phyloP scores from a whole-genome alignment of 2,113 vertebrate genomes.

The Probosciger aterrimus region DNA sequence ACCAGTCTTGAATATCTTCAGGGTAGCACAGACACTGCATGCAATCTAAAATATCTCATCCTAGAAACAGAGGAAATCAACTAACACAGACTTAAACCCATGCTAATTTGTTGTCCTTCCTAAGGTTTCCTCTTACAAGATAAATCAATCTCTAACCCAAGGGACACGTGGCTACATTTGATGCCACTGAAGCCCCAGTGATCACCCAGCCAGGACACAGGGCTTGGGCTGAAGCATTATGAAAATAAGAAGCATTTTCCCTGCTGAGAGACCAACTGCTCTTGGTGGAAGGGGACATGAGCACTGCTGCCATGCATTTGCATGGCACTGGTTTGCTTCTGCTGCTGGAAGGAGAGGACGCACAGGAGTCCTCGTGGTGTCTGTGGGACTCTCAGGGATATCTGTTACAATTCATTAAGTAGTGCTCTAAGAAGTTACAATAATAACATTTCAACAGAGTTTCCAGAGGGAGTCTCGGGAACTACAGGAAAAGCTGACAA shows the following conservation, averaged over 20 bases:
- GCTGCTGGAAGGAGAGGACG: background rate
- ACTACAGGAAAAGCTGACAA: slow-evolving; percentile 62
- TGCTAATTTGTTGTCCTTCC: background rate
- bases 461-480: slow-evolving; percentile 64
- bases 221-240: background rate
- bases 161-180: rapidly evolving
- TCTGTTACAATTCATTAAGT: slow-evolving; percentile 55
- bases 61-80: background rate
- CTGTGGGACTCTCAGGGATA: background rate
- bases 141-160: background rate
- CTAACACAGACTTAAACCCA: background rate
- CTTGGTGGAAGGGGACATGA: rapidly evolving
- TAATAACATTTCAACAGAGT: slow-evolving; percentile 59
- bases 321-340: background rate
- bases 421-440: slow-evolving; percentile 46
- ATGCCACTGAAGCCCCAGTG: background rate
- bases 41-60: background rate
- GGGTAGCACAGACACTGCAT: background rate
- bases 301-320: background rate
- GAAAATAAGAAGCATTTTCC: background rate
- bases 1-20: background rate
- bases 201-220: rapidly evolving
- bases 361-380: background rate
- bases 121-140: background rate
- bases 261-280: background rate